Evolutionary conservation across 2,113 vertebrate genomes (phyloP).

Genomic region (Oryzias celebensis): DNA sequence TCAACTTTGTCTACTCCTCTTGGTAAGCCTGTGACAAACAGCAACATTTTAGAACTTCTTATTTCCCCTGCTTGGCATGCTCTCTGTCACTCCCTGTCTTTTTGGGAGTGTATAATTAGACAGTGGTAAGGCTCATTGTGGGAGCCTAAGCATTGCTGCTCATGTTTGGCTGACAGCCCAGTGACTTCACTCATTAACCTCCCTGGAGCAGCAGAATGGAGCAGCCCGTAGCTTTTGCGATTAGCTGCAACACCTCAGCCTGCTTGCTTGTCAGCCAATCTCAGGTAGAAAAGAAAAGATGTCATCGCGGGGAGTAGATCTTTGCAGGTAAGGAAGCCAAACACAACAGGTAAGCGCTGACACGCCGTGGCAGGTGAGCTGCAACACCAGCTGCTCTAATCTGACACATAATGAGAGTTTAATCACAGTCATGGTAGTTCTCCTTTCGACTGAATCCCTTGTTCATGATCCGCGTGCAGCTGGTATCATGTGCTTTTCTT

Average conservation of each 20-base stretch:
- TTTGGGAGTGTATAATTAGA: conserved; percentile 78
- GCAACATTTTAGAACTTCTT: conserved; percentile 66
- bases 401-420: conserved; percentile 26
- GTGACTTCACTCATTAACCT: conserved; percentile 81
- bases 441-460: conserved; percentile 43
- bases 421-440: conserved; percentile 40
- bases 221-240: conserved; percentile 59
- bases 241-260: conserved; percentile 68
- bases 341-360: conserved; percentile 30
- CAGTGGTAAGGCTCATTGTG: conserved; percentile 76
- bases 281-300: conserved; percentile 35
- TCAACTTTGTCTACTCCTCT: conserved; percentile 51
- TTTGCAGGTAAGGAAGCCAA: conserved; percentile 39
- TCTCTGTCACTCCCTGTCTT: conserved; percentile 56
- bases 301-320: conserved; percentile 11
- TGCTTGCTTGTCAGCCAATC: conserved; percentile 49
- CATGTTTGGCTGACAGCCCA: conserved; percentile 77
- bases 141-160: conserved; percentile 71
- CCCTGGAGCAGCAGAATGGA: conserved; percentile 65
- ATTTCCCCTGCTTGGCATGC: conserved; percentile 47
- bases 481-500: conserved; percentile 59
- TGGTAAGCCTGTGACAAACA: conserved; percentile 47
- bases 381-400: conserved; percentile 29
- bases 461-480: conserved; percentile 35
- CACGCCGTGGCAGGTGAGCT: conserved; percentile 29